Base-by-base conservation (phyloP, 2,797 vertebrate genomes). In the Schizopygopsis malacanthus region DNA sequence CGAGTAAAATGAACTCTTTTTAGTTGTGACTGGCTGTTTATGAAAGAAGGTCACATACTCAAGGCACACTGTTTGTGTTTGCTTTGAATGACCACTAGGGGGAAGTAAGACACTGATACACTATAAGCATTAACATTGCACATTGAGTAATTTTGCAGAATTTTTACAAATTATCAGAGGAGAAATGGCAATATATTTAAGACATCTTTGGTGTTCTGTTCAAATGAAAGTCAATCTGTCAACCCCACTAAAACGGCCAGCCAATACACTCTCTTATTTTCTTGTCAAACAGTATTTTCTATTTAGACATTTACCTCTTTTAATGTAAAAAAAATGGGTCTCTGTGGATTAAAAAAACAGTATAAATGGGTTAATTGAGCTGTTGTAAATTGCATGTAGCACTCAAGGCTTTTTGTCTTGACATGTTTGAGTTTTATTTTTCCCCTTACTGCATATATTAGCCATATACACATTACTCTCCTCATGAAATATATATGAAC, bases 301-400 rank as follows among this genome's bases (percentile, higher is more conserved):
- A 91, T 95, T 61, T 91, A 90, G 93, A 93, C 90, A 87, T 92
- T 90, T 92, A 92, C 88, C 89, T 82, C 81, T 76, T 88, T 92
- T 91, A 92, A 88, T 93, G 92, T 93, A 92, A 22, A 59, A 56
- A 92, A 90, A 92, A 93, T 94, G 89, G 88, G 93, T 95, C 95
- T 95, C 95, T 69, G 90, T 90, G 94, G 95, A 93, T 92, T 94
- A 93, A 94, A 70, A 94, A 95, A 93, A 93, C 91, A 91, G 92
- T 92, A 93, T 95, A 93, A 95, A 96, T 96, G 59, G 45, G 73
- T 69, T 71, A 95, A 95, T 96, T 95, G 93, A 94, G 93, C 83
- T 94, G 92, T 92, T 94, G 20, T 89, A 94, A 94, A 95, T 94
- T 95, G 94, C 93, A 94, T 92, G 95, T 93, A 93, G 95, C 93